Conservation (phyloP, 2,113 vertebrate genomes). For the Megalops atlanticus region DNA sequence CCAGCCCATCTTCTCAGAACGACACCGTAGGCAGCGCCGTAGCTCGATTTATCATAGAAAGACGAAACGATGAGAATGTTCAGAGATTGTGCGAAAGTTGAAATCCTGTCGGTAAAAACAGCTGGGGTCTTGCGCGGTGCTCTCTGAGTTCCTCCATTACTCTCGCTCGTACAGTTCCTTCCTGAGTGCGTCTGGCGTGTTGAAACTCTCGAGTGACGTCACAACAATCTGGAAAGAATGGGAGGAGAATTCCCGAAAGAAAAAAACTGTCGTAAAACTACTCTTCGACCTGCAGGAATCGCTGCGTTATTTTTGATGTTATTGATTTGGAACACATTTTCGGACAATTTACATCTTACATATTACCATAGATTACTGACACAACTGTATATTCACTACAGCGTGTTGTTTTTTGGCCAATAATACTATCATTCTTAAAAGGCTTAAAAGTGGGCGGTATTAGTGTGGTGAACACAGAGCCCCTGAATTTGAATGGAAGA, state of each 20-base stretch:
- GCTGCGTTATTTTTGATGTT: too few relatives aligned
- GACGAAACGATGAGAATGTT: not conserved
- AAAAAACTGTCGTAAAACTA: not conserved
- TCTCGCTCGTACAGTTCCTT: conserved; percentile 10
- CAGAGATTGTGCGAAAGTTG: not conserved
- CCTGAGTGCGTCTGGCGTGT: conserved; percentile 23
- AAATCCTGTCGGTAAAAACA: not conserved
- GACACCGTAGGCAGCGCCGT: not conserved
- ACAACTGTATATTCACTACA: too few relatives aligned
- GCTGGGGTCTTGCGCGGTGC: not conserved
- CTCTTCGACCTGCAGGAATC: too few relatives aligned
- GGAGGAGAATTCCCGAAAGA: not conserved
- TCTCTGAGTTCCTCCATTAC: conserved; percentile 27
- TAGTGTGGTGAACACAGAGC: too few relatives aligned
- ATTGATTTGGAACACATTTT: too few relatives aligned
- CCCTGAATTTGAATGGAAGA: too few relatives aligned
- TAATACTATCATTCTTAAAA: too few relatives aligned
- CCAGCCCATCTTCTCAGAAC: conserved; percentile 63
- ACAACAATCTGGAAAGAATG: not conserved
- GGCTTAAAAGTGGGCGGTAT: too few relatives aligned
- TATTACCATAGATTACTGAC: too few relatives aligned
- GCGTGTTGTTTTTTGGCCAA: too few relatives aligned
- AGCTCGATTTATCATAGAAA: conserved; percentile 9
- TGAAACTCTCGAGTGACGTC: conserved; percentile 13
- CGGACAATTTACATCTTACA: too few relatives aligned